These are phyloP conservation scores for Hypothenemus hampei DNA, from an alignment of 1,140 invertebrate genomes.

Conservation along the genomic window DNA sequence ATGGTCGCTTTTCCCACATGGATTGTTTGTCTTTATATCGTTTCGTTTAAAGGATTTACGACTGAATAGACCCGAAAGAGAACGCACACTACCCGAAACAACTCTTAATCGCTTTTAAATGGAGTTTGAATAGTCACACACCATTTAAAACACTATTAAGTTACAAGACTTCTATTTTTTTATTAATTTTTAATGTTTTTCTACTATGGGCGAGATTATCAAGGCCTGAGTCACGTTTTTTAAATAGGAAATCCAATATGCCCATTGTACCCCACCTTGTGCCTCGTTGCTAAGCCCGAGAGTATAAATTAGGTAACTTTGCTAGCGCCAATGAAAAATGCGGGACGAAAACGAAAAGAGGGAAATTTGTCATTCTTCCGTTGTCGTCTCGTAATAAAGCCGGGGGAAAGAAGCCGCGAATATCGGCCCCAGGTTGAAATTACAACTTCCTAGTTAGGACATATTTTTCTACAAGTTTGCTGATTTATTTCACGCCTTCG, in stretches of 20 bases:
- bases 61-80: no score
- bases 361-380: not conserved
- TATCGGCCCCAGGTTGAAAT: not conserved
- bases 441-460: not conserved
- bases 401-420: not conserved
- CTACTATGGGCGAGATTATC: no score
- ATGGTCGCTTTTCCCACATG: slow-evolving; percentile 2
- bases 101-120: no score
- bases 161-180: no score
- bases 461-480: not conserved
- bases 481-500: not conserved
- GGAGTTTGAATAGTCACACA: no score
- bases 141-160: no score
- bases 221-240: not conserved
- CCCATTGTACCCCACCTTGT: no score
- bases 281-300: no score
- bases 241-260: not conserved
- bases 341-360: not conserved
- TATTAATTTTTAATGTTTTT: no score
- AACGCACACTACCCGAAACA: no score
- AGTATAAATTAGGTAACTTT: not conserved
- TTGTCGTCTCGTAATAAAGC: not conserved
- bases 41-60: no score
- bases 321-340: not conserved
- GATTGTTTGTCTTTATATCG: slow-evolving; percentile 7